Conservation (phyloP, 2,797 vertebrate genomes). For the Platyrinchus mystaceus region DNA sequence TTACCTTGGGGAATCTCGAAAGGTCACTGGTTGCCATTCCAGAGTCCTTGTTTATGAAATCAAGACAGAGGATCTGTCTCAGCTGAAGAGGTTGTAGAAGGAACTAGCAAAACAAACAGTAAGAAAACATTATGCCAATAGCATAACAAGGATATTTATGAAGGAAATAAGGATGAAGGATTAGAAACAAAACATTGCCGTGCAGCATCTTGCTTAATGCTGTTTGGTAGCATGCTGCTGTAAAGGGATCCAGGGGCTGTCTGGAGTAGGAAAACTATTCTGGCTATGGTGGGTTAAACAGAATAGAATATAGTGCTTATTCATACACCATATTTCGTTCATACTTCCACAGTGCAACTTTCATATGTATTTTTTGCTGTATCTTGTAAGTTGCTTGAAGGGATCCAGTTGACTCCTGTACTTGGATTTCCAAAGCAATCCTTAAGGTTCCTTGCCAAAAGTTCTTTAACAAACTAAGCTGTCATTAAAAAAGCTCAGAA, state of each 20-base stretch:
- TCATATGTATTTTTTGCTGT: background rate
- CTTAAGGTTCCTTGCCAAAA: background rate
- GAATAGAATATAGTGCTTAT: background rate
- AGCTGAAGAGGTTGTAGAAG: background rate
- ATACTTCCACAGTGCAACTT: background rate
- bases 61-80: background rate
- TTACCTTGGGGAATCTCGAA: background rate
- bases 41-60: background rate
- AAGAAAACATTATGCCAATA: background rate
- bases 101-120: background rate
- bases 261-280: background rate
- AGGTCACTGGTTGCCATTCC: background rate
- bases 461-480: background rate
- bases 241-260: background rate
- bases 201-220: background rate
- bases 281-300: background rate
- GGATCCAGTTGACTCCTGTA: background rate
- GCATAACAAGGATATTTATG: background rate
- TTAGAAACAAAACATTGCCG: background rate
- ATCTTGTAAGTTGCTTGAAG: background rate
- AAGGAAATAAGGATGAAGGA: background rate
- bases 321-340: no score
- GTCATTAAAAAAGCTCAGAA: background rate
- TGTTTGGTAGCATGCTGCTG: background rate
- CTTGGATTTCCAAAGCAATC: background rate